These are phyloP conservation scores for Neoarius graeffei DNA, from an alignment of 2,113 vertebrate species.

Conservation along the genomic window DNA sequence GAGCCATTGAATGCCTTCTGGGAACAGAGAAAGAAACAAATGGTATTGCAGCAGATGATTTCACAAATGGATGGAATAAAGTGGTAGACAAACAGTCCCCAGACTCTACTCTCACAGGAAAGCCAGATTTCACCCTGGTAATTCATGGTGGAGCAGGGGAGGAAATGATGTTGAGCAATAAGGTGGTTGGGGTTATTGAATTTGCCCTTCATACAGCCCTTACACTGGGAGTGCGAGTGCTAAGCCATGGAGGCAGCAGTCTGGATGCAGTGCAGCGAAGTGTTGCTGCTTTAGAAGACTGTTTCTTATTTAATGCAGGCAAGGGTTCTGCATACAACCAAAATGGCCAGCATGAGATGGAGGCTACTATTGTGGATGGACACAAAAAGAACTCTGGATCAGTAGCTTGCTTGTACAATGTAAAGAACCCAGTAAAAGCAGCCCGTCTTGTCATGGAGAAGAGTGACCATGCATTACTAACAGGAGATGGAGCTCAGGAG, in stretches of 20 bases:
- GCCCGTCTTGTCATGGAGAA: constrained; percentile 77
- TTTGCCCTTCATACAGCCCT: constrained; percentile 74
- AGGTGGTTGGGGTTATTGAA: constrained; percentile 67
- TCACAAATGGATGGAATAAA: constrained; percentile 19
- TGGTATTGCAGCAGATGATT: not conserved
- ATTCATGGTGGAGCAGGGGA: constrained; percentile 79
- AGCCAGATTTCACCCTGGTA: constrained; percentile 65
- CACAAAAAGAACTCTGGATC: constrained; percentile 66
- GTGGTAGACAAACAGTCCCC: constrained; percentile 6
- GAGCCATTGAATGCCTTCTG: constrained; percentile 68
- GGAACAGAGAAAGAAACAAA: constrained; percentile 55
- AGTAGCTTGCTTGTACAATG: constrained; percentile 71
- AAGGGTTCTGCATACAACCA: constrained; percentile 76
- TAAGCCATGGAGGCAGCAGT: constrained; percentile 68
- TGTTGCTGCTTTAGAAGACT: constrained; percentile 76
- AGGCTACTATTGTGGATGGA: constrained; percentile 75
- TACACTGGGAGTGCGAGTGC: constrained; percentile 65
- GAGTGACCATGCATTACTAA: constrained; percentile 70
- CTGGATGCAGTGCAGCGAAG: constrained; percentile 75
- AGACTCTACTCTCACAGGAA: constrained; percentile 28
- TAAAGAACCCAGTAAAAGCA: constrained; percentile 76
- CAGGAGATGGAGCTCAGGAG: constrained; percentile 73
- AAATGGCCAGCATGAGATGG: constrained; percentile 74
- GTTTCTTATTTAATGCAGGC: constrained; percentile 78
- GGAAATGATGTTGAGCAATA: constrained; percentile 66